phyloP scores from a whole-genome alignment of 2,888 invertebrate species.

The Tethea ocularis region DNA sequence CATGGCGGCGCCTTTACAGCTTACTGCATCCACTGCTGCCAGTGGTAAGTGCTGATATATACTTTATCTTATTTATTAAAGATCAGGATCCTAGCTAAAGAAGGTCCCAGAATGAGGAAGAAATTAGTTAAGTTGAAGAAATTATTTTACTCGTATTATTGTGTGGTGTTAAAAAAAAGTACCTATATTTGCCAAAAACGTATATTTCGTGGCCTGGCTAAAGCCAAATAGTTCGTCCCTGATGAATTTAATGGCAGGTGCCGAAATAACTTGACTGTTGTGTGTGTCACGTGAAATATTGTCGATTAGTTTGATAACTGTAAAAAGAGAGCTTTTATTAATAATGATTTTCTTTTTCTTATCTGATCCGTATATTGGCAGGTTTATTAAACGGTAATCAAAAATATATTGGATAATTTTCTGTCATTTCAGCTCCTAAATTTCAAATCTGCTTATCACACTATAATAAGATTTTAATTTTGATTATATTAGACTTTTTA shows the following conservation, averaged over 20 bases:
- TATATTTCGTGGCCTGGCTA: too few relatives aligned
- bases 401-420: not conserved
- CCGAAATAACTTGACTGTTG: not conserved
- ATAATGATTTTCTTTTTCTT: not conserved
- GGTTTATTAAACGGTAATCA: not conserved
- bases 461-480: not conserved
- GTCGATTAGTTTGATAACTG: not conserved
- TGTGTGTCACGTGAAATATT: not conserved
- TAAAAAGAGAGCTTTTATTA: not conserved
- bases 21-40: slow-evolving; percentile 89
- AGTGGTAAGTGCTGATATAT: slow-evolving; percentile 64
- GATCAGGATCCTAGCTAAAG: not conserved
- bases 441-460: not conserved
- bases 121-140: too few relatives aligned
- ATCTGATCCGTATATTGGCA: not conserved
- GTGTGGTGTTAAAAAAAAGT: too few relatives aligned
- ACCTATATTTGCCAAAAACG: too few relatives aligned
- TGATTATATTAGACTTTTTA: not conserved
- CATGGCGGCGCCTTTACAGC: slow-evolving; percentile 90
- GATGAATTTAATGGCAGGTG: too few relatives aligned
- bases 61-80: not conserved
- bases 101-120: too few relatives aligned
- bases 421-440: not conserved
- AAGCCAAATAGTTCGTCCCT: too few relatives aligned
- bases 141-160: too few relatives aligned